Percentiles rank a stretch among this genome's conserved stretches.
Conservation (phyloP, 1,140 invertebrate species). For the Zaprionus inermis region DNA sequence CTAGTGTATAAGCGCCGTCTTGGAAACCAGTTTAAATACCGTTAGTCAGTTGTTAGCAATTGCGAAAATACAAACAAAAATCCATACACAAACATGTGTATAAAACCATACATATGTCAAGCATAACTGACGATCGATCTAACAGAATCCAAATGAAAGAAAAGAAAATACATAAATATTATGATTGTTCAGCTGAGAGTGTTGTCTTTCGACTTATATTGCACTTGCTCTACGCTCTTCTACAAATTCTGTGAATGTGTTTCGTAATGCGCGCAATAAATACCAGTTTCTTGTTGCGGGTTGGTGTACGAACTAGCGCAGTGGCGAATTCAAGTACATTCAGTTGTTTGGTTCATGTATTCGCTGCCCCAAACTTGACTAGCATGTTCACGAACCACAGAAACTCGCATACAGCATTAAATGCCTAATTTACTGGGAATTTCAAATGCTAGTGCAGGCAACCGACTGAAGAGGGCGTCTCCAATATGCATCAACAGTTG, state of each 20-base stretch:
- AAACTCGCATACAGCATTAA: neutral
- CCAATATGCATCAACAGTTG: too few relatives aligned
- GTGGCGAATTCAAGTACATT: neutral
- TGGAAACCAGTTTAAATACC: constrained; percentile 29
- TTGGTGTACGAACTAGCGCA: neutral
- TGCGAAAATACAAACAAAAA: constrained; percentile 24
- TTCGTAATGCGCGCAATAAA: neutral
- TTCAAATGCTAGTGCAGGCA: too few relatives aligned
- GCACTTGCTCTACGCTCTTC: constrained; percentile 5
- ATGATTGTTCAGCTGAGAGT: constrained; percentile 37
- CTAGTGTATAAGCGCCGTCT: constrained; percentile 31
- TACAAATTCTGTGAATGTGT: neutral
- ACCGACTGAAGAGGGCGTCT: too few relatives aligned
- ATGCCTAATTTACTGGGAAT: too few relatives aligned
- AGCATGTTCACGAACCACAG: neutral
- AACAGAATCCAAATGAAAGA: constrained; percentile 21
- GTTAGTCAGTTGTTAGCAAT: constrained; percentile 59
- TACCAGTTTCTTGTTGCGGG: neutral
- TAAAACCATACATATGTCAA: constrained; percentile 16
- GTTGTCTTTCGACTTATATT: neutral
- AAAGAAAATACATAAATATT: constrained; percentile 42
- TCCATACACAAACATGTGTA: neutral
- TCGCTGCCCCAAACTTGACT: neutral
- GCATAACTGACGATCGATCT: constrained; percentile 20
- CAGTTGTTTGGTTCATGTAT: neutral